A percentile compares a stretch with the other conserved stretches of the same genome.
Conservation (phyloP, 1,140 invertebrate species). For the Drusus annulatus region DNA sequence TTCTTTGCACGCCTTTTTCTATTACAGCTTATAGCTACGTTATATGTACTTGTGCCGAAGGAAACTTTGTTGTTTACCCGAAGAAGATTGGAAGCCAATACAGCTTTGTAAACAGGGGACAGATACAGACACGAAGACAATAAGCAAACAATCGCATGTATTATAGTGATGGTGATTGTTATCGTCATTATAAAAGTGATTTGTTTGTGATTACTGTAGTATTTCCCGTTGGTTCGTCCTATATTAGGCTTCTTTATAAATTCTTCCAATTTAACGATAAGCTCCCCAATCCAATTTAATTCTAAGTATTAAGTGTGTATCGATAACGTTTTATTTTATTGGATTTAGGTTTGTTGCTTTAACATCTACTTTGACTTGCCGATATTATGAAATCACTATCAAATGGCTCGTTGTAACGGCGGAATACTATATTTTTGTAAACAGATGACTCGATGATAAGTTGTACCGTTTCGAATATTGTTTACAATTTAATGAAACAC, state of each 20-base stretch:
- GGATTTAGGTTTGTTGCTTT: not conserved
- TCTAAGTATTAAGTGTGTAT: not conserved
- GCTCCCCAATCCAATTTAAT: constrained; percentile 3
- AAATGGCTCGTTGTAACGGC: too few species aligned
- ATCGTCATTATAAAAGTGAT: constrained; percentile 18
- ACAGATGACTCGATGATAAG: too few species aligned
- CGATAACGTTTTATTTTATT: not conserved
- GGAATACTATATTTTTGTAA: too few species aligned
- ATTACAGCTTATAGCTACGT: too few species aligned
- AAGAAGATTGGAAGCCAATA: constrained; percentile 19
- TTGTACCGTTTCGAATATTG: too few species aligned
- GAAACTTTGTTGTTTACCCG: constrained; percentile 1
- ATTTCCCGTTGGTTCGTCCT: constrained; percentile 3
- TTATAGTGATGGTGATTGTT: not conserved
- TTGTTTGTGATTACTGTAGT: not conserved
- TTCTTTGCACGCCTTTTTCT: too few species aligned
- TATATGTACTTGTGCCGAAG: not conserved
- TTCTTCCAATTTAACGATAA: not conserved
- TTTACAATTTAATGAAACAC: too few species aligned
- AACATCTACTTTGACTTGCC: too few species aligned
- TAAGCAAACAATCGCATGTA: constrained; percentile 2
- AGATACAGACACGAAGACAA: constrained; percentile 24
- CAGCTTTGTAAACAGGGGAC: not conserved
- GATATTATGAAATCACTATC: too few species aligned
- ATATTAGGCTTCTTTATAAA: not conserved